Evolutionary conservation across 2,113 vertebrate species (phyloP), one percentile per base, ranked within the genome.

Genomic region (Noturus placidus): DNA sequence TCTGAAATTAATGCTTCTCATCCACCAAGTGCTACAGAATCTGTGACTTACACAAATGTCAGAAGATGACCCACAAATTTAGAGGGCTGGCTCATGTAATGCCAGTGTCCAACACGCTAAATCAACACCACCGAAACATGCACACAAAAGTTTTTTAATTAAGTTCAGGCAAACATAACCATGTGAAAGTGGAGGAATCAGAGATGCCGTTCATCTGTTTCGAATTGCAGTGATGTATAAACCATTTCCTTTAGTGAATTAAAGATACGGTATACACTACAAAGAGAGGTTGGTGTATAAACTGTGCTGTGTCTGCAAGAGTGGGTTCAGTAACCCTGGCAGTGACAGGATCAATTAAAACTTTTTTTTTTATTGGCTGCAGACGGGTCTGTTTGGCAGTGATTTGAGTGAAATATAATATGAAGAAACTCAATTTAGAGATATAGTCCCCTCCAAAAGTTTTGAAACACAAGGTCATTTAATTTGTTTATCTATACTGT

Each of bases 121-220:
- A 56, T 30, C 17, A 72, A 89, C 57, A 61, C 22, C 63, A 56
- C 63, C 0, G 15, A 72, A 42, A 77, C 79, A 69, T 63, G 69
- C 27, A 17, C 7, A 69, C 19, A 87, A 9, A 85, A 0, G n/a
- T n/a, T n/a, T 4, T 35, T 50, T 65, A 77, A 83, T 61, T 9
- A 85, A 61, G 63, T 27, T 70, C 38, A 84, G 70, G 50, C 63
- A 33, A 27, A 69, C 17, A 33, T 25, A 20, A 72, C n/a, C 50
- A 33, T 25, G n/a, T n/a, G 3, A 46, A 67, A 78, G 67, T 79
- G 69, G 33, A 72, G 72, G 89, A 83, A 89, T 80, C 57, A 7
- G 57, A 87, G 19, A 86, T 54, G 33, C 35, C 61, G 52, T 57
- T 82, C 69, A 59, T 87, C 89, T 83, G 84, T 86, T 90, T 86